Evolutionary conservation across 2,888 invertebrate species (phyloP), one percentile per base, ranked within the genome.

Genomic region (Coelopa pilipes): DNA sequence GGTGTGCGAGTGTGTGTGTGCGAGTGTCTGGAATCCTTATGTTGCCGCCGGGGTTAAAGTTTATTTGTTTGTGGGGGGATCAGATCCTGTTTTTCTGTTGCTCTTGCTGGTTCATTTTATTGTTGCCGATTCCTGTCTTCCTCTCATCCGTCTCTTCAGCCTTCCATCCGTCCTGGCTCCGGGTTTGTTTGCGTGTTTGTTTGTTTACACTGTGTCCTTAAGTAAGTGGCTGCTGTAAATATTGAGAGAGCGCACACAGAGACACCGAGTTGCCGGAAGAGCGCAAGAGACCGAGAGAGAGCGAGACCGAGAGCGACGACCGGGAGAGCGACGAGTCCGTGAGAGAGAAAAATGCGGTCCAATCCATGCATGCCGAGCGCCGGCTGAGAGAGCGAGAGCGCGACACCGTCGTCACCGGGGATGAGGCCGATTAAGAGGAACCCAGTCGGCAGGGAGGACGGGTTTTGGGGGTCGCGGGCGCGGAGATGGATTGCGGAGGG

Each of bases 1-100:
- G 21, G 24, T 60, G 60, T 66, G 60, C 68, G 3, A 19, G 55
- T 62, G 13, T 74, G 45, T 69, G 59, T 74, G 53, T 74, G 50
- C 45, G 63, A 72, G 17, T 63, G 47, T 76, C 57, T 59, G 60
- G 21, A 70, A 74, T 75, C 68, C 73, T 74, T 71, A 71, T 74
- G 67, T 65, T 59, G 59, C 74, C 77, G 76, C 65, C 74, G 73
- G 78, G 78, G 76, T 78, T 79, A 76, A 78, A 76, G 78, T 77
- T 76, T 75, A 72, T 82, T 82, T 82, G 81, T 82, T 82, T 82
- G 82, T 45, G 71, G 71, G 65, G 63, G 71, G 70, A 63, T 71
- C 63, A 65, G 65, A 71, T 63, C 46, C 55, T 74, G 77, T 77
- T 78, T 82, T 80, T 81, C 80, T 80, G 83, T 81, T 76, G 76